phyloP scores from a whole-genome alignment of 2,797 vertebrate species.

The Coregonus ussuriensis region DNA sequence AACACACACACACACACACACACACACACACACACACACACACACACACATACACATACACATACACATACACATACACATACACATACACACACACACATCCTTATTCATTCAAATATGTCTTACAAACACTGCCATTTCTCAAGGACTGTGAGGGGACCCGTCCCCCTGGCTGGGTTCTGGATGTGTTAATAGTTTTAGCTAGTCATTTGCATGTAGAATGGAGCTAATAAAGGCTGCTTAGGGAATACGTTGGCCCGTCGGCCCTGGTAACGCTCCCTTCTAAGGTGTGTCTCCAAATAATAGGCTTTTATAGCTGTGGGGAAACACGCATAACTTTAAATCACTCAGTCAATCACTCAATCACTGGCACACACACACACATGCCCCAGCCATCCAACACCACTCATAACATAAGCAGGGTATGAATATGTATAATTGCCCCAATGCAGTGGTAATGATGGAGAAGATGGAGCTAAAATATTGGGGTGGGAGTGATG shows the following conservation, averaged over 20 bases:
- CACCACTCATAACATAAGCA: background rate
- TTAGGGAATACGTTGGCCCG: constrained; percentile 7
- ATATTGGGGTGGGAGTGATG: constrained; percentile 44
- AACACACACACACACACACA: no score
- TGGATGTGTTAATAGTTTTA: constrained; percentile 46
- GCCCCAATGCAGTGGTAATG: constrained; percentile 21
- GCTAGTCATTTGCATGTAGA: constrained; percentile 49
- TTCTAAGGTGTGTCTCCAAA: constrained; percentile 37
- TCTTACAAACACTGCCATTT: background rate
- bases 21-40: no score
- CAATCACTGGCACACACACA: constrained; percentile 1
- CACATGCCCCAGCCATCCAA: background rate
- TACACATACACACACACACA: no score
- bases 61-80: no score
- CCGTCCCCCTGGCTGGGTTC: constrained; percentile 37
- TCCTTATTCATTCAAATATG: background rate
- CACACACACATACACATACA: no score
- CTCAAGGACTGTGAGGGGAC: background rate
- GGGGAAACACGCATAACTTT: constrained; percentile 31
- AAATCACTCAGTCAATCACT: constrained; percentile 25
- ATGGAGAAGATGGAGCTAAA: constrained; percentile 8
- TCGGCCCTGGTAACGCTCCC: background rate
- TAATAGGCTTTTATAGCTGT: constrained; percentile 42
- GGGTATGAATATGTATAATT: constrained; percentile 36
- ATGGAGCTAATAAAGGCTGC: constrained; percentile 46